A percentile compares a stretch with the other conserved stretches of the same genome.
These are phyloP conservation scores for Odontocerum albicorne DNA, from an alignment of 2,888 invertebrate species.

Conservation along the genomic window DNA sequence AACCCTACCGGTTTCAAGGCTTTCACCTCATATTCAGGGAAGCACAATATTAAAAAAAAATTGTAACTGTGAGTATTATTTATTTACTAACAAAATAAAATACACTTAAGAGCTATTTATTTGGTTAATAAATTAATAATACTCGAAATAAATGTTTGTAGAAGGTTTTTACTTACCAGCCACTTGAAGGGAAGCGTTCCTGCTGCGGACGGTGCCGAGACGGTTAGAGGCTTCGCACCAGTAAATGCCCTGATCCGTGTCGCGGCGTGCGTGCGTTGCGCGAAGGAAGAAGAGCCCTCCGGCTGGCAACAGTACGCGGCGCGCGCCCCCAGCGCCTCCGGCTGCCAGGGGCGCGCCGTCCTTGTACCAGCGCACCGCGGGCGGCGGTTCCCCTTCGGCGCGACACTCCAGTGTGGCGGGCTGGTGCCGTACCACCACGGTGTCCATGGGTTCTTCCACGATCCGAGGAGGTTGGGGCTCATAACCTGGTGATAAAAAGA, in stretches of 20 bases:
- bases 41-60: too few species aligned
- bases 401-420: slow-evolving; percentile 92
- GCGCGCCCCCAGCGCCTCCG: slow-evolving; percentile 47
- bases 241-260: slow-evolving; percentile 85
- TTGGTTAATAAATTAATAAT: too few species aligned
- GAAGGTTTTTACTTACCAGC: slow-evolving; percentile 70
- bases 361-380: slow-evolving; percentile 83
- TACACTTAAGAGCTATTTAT: too few species aligned
- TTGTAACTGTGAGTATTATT: too few species aligned
- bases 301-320: slow-evolving; percentile 77
- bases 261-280: slow-evolving; percentile 76
- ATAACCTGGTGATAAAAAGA: slow-evolving; percentile 18
- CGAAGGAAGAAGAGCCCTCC: slow-evolving; percentile 86
- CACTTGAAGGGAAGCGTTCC: slow-evolving; percentile 84
- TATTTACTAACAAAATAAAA: too few species aligned
- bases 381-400: slow-evolving; percentile 79
- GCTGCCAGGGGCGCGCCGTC: slow-evolving; percentile 47
- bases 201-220: slow-evolving; percentile 77
- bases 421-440: slow-evolving; percentile 85
- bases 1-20: too few species aligned
- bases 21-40: too few species aligned
- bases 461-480: slow-evolving; percentile 68
- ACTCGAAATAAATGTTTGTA: too few species aligned
- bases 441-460: slow-evolving; percentile 87
- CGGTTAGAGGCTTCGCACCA: slow-evolving; percentile 87